Base-by-base conservation (phyloP, 2,888 invertebrate species). In the Agrypnus murinus region DNA sequence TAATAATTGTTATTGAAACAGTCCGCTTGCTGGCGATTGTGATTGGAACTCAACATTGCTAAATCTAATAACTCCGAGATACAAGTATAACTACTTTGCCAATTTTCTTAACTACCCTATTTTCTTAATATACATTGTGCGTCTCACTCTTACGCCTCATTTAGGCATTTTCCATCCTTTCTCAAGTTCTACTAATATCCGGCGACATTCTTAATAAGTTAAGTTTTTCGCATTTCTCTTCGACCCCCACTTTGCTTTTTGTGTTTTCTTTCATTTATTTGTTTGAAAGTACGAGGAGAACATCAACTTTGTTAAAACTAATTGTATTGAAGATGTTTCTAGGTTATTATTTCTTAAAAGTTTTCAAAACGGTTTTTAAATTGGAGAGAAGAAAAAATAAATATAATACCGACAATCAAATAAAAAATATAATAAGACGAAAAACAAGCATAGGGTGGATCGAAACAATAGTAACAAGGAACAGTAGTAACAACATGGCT, bases 31-130 rank as follows among this genome's bases (percentile, higher is more conserved):
- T 68, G 62, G 60, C 53, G 69, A 78, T 75, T 60, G 73, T 76
- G 79, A 70, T 73, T 75, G 57, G 75, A 76, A 77, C 74, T 69
- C 75, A 74, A 75, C 77, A 75, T 70, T 76, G 79, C 79, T 75
- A 78, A 81, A 82, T 81, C 81, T 83, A 83, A 83, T 83, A 82
- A 81, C 79, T 80, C 77, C 78, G 74, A 81, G 81, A 81, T 80
- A 81, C 81, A 82, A 82, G 79, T 81, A 79, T 79, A 81, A 79
- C 81, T 82, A 82, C 81, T 83, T 82, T 81, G 79, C 81, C 83
- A 83, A 83, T 83, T 83, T 82, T 79, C 83, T 81, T 83, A 83
- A 83, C 82, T 81, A 83, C 81, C 82, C 82, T 77, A 81, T 83
- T 83, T 82, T 82, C 82, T 82, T 82, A 82, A 84, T 83, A 83